Evolutionary conservation across 2,797 vertebrate genomes (phyloP).

Genomic region (Craterocephalus amniculus): DNA sequence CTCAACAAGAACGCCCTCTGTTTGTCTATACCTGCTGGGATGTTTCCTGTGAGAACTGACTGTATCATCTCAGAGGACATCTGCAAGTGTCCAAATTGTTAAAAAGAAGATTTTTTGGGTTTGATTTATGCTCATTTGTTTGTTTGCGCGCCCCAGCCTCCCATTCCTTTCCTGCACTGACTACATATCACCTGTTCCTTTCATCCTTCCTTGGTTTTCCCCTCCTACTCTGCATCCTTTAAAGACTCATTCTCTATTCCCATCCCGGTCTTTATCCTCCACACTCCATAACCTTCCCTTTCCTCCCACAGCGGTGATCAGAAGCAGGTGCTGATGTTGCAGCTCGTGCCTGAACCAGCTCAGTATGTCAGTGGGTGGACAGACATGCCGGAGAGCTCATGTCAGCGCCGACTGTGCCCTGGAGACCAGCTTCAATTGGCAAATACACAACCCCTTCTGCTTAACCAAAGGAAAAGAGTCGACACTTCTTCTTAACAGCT

Average conservation of each 20-base stretch:
- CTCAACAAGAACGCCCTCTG: conserved; percentile 18
- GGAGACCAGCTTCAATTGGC: conserved; percentile 59
- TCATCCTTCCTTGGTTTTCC: conserved; percentile 31
- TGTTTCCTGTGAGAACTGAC: conserved; percentile 5
- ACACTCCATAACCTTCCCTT: conserved; percentile 57
- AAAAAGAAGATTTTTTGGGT: conserved; percentile 14
- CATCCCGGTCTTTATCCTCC: conserved; percentile 65
- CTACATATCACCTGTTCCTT: conserved; percentile 21
- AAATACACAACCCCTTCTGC: conserved; percentile 52
- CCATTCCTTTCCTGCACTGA: background rate
- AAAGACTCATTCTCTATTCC: conserved; percentile 56
- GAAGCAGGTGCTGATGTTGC: conserved; percentile 75
- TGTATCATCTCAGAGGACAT: conserved; percentile 24
- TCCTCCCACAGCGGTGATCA: conserved; percentile 68
- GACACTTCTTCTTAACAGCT: conserved; percentile 44
- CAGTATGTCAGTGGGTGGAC: conserved; percentile 70
- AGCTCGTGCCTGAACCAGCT: conserved; percentile 60
- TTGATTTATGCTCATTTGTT: background rate
- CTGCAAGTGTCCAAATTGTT: background rate
- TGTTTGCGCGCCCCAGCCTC: background rate
- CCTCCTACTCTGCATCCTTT: conserved; percentile 48
- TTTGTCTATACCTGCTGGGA: background rate
- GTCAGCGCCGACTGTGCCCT: conserved; percentile 61
- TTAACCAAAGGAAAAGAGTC: conserved; percentile 52
- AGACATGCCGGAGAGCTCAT: conserved; percentile 60